Evolutionary conservation across 2,888 invertebrate species (phyloP).

Genomic region (Eurois occulta): DNA sequence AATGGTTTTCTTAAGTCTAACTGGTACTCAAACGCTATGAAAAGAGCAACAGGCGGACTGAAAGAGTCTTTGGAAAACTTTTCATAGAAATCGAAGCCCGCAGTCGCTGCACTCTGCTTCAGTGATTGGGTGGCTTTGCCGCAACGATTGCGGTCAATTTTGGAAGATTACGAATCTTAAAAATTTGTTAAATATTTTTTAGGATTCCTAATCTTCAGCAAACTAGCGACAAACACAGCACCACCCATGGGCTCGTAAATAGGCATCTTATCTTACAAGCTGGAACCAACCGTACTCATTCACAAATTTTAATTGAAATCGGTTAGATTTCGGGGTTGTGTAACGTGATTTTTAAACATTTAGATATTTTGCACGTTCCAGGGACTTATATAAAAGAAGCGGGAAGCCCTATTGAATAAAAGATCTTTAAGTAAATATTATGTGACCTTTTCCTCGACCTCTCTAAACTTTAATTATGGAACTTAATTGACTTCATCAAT

Average conservation of each 20-base stretch:
- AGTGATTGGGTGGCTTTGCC: too few species aligned
- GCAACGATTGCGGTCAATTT: too few species aligned
- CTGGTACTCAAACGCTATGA: not conserved
- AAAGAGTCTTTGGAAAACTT: not conserved
- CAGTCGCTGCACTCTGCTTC: too few species aligned
- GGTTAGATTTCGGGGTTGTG: not conserved
- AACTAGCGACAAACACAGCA: too few species aligned
- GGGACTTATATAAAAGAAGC: not conserved
- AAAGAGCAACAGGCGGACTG: not conserved
- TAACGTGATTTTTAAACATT: too few species aligned
- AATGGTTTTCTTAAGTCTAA: not conserved
- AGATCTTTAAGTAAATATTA: slow-evolving; percentile 4
- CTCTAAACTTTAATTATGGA: slow-evolving; percentile 21
- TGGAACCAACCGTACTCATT: too few species aligned
- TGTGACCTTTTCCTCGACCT: slow-evolving; percentile 1
- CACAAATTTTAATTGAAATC: not conserved
- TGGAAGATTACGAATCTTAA: too few species aligned
- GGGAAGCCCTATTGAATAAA: not conserved
- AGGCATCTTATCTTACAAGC: too few species aligned
- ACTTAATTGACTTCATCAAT: slow-evolving; percentile 23
- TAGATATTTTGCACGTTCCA: not conserved
- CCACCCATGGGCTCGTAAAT: too few species aligned
- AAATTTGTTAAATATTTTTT: too few species aligned
- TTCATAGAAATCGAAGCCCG: not conserved
- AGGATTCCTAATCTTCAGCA: too few species aligned